Percentiles rank a stretch among this genome's conserved stretches.
Evolutionary conservation across 2,888 invertebrate genomes (phyloP).

Genomic region (Caenorhabditis japonica): DNA sequence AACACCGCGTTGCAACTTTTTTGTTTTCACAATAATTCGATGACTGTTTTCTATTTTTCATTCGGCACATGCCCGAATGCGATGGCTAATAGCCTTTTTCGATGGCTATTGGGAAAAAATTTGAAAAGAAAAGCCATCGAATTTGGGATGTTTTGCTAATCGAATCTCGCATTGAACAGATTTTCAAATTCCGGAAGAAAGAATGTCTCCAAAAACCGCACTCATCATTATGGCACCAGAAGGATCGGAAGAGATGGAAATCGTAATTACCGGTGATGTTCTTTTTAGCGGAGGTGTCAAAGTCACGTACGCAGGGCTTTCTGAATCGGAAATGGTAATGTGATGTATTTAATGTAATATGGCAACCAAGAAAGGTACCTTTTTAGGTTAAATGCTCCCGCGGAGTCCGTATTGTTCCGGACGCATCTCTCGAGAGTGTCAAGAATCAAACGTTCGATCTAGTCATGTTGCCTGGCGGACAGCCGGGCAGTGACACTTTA

Average conservation of each 20-base stretch:
- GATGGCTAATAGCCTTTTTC: too few relatives aligned
- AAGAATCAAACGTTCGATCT: constrained; percentile 81
- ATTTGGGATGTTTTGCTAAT: too few relatives aligned
- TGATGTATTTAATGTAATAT: too few relatives aligned
- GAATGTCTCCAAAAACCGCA: constrained; percentile 80
- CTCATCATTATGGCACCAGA: constrained; percentile 88
- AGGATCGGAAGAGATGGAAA: constrained; percentile 96
- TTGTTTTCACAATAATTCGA: too few relatives aligned
- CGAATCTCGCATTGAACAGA: too few relatives aligned
- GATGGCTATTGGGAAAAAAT: too few relatives aligned
- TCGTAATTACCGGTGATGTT: constrained; percentile 87
- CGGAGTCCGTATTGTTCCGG: constrained; percentile 87
- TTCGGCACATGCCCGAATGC: too few relatives aligned
- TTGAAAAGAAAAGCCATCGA: too few relatives aligned
- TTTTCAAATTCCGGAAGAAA: too few relatives aligned
- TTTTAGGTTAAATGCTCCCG: constrained; percentile 81
- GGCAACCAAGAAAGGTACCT: too few relatives aligned
- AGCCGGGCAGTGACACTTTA: constrained; percentile 84
- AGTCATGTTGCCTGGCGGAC: constrained; percentile 91
- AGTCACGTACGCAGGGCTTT: constrained; percentile 86
- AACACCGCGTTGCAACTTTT: too few relatives aligned
- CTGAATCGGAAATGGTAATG: constrained; percentile 80
- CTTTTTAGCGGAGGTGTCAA: constrained; percentile 88
- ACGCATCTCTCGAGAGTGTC: constrained; percentile 83
- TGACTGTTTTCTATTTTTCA: too few relatives aligned